Evolutionary conservation across 2,888 invertebrate species (phyloP).

Genomic region (Halocaridina rubra): DNA sequence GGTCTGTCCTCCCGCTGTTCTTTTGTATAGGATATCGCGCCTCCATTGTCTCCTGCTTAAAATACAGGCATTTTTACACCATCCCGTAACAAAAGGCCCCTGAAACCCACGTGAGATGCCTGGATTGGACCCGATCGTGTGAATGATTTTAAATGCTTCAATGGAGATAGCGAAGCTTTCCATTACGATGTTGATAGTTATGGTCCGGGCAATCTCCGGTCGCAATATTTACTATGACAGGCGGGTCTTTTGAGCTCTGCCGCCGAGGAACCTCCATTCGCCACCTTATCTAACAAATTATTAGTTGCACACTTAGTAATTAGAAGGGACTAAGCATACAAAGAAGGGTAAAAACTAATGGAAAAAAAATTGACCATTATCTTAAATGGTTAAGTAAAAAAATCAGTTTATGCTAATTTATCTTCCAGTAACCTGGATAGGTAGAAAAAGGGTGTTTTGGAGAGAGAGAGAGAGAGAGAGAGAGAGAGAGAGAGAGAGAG

Average conservation of each 20-base stretch:
- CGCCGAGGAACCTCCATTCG: background rate
- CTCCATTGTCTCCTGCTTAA: conserved; percentile 21
- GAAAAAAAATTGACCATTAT: too few species aligned
- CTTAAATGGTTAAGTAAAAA: too few species aligned
- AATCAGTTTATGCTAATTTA: too few species aligned
- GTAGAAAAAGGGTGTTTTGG: background rate
- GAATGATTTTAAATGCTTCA: conserved; percentile 34
- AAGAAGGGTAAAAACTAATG: too few species aligned
- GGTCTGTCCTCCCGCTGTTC: background rate
- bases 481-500: background rate
- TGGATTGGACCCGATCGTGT: conserved; percentile 20
- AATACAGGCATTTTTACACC: conserved; percentile 32
- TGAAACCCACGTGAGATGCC: conserved; percentile 3
- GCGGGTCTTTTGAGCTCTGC: background rate
- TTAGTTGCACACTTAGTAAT: conserved; percentile 1
- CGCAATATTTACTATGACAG: background rate
- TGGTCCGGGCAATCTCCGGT: background rate
- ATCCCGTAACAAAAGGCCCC: background rate
- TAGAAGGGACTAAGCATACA: background rate
- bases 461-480: conserved; percentile 18
- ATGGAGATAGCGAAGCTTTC: conserved; percentile 7
- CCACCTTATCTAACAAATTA: conserved; percentile 7
- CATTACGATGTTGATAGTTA: conserved; percentile 24
- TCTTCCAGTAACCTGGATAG: too few species aligned
- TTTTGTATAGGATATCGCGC: conserved; percentile 31